Base-by-base conservation (phyloP, 1,140 invertebrate genomes). In the Platyscapa corneri region DNA sequence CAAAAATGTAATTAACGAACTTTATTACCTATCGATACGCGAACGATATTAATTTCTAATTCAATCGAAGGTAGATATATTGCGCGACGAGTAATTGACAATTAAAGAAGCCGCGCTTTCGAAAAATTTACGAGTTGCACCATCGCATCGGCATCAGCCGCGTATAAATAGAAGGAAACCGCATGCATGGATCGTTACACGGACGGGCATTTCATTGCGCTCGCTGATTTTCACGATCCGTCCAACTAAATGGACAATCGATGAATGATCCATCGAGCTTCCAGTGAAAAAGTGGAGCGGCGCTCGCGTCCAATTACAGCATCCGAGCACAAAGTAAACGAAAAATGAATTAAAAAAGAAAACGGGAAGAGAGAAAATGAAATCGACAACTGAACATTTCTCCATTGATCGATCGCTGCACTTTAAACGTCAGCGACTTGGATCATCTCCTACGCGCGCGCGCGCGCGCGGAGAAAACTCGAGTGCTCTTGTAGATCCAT, bases 391-490 rank as follows among this genome's bases (percentile, higher is more conserved):
- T 27, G 27, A 75, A 74, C 46, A 32, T 79, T 56, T 56, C 64
- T 53, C 42, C 39, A 74, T 80, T 81, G 78, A 85, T 85, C 75
- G 83, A 81, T 85, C 67, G 39, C 20, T n/a, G 49, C 53, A 75
- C 77, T 84, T 74, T 76, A 60, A 74, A 42, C 39, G 72, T 83
- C 56, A 76, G 37, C 56, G 76, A 53, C n/a, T 84, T 18, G 0
- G 32, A 79, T 60, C 32, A 56, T 60, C 60, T 30, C 20, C 64
- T 37, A 23, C 77, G 39, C 37, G 23, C 0, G n/a, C n/a, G n/a
- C n/a, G n/a, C n/a, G n/a, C n/a, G n/a, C 39, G 16, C 65, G 1
- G 34, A 74, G 64, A 56, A 78, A 84, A 60, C n/a, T 75, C 53
- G n/a, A 30, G 39, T 16, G 53, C 23, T 56, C 42, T 37, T 37